Base-by-base conservation (phyloP, 2,888 invertebrate genomes). In the Pammene aurita region DNA sequence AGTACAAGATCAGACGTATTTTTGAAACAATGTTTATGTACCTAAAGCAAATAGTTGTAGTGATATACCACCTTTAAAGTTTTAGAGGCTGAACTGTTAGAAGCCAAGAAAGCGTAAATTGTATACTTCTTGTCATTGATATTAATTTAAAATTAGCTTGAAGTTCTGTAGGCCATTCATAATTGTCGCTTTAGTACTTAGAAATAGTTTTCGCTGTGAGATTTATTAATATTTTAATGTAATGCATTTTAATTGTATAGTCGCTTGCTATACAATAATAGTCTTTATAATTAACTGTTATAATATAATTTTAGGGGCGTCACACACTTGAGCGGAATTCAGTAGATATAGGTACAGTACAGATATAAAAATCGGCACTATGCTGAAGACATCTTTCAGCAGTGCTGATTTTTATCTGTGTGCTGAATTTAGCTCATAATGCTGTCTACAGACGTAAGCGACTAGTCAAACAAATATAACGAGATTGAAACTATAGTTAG, bases 151-250 rank as follows among this genome's bases (percentile, higher is more conserved):
- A 9, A n/a, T n/a, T n/a, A n/a, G n/a, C n/a, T n/a, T n/a, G n/a
- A n/a, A n/a, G n/a, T n/a, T n/a, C n/a, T n/a, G n/a, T n/a, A n/a
- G n/a, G n/a, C n/a, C n/a, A n/a, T n/a, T n/a, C n/a, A n/a, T n/a
- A n/a, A n/a, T 57, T 14, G 34, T 34, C 34, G 44, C 46, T 58
- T 56, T 61, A 48, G 48, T 61, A 48, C 46, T 60, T 48, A 48
- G 35, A 48, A 13, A 35, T 46, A 60, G 42, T 16, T 61, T 48
- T 61, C 35, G 60, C 60, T 61, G 60, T 61, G 60, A 61, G 35
- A 35, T 61, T 48, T 48, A 14, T 60, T 7, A 16, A 48, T 48
- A 44, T 46, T 44, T n/a, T 18, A 57, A 44, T 58, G 26, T 26
- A 26, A 26, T 26, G 42, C 60, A 60, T 60, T 60, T 60, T 5